Evolutionary conservation across 2,888 invertebrate genomes (phyloP).

Genomic region (Ichneumoninae sp.): DNA sequence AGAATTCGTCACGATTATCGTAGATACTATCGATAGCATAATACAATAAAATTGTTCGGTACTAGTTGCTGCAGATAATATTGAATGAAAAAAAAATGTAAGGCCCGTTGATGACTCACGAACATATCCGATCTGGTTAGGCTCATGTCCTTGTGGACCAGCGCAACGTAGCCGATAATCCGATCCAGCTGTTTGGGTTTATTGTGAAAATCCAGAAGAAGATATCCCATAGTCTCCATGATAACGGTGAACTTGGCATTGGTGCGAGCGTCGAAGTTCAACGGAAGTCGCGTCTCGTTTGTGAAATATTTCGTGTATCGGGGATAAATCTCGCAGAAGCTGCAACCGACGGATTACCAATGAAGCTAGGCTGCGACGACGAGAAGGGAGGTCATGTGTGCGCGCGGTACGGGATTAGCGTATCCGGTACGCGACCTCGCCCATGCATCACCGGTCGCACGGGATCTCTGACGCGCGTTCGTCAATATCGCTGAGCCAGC

Average conservation of each 20-base stretch:
- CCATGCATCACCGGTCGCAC: constrained; percentile 43
- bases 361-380: not conserved
- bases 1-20: not conserved
- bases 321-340: constrained; percentile 73
- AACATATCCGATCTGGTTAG: constrained; percentile 71
- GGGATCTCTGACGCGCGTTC: constrained; percentile 41
- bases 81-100: constrained; percentile 27
- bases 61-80: no score
- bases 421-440: constrained; percentile 56
- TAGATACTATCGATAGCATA: not conserved
- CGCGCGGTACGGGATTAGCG: constrained; percentile 43
- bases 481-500: constrained; percentile 32
- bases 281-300: constrained; percentile 64
- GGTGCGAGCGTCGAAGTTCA: constrained; percentile 70
- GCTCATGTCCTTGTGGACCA: constrained; percentile 78
- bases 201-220: constrained; percentile 74
- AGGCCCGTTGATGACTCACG: constrained; percentile 59
- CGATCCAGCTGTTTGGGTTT: constrained; percentile 73
- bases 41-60: no score
- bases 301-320: constrained; percentile 76
- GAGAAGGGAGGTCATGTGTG: constrained; percentile 19
- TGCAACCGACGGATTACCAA: constrained; percentile 52
- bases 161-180: constrained; percentile 75
- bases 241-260: constrained; percentile 73
- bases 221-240: constrained; percentile 75